Conservation (phyloP, 2,888 invertebrate species). For the Uloborus plumipes region DNA sequence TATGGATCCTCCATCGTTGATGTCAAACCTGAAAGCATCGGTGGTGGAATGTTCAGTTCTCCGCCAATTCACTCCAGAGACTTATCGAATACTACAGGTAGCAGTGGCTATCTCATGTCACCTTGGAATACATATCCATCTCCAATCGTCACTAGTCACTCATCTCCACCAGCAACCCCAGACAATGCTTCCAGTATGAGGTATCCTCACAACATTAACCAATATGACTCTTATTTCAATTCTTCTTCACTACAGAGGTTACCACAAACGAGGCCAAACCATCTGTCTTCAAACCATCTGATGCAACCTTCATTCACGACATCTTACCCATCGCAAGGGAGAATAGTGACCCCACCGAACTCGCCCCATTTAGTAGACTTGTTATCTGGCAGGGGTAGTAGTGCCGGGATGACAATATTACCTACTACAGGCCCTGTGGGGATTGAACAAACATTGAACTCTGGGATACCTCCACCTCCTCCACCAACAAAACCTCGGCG, state of each 20-base stretch:
- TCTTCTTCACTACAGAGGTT: constrained; percentile 37
- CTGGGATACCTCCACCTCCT: constrained; percentile 31
- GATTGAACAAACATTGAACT: constrained; percentile 44
- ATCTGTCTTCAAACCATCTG: constrained; percentile 40
- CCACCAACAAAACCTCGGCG: constrained; percentile 64
- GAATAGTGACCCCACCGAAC: constrained; percentile 61
- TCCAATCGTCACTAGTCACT: constrained; percentile 58
- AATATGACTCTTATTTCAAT: constrained; percentile 51
- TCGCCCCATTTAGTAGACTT: constrained; percentile 78
- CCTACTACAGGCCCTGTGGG: constrained; percentile 27
- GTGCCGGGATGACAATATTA: constrained; percentile 47
- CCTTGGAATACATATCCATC: constrained; percentile 57
- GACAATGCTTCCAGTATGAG: constrained; percentile 42
- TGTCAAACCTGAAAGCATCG: constrained; percentile 42
- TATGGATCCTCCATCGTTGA: constrained; percentile 53
- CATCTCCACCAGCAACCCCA: constrained; percentile 58
- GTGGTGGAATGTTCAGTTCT: constrained; percentile 14
- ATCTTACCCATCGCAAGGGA: constrained; percentile 40
- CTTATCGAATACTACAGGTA: constrained; percentile 24
- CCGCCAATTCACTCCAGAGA: constrained; percentile 30
- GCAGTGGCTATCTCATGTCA: constrained; percentile 41
- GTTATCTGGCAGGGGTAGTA: constrained; percentile 80
- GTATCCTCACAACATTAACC: constrained; percentile 46
- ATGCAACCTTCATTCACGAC: constrained; percentile 40
- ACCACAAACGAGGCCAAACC: constrained; percentile 28